Conservation (phyloP, 2,888 invertebrate genomes). For the Polymixis lichenea region DNA sequence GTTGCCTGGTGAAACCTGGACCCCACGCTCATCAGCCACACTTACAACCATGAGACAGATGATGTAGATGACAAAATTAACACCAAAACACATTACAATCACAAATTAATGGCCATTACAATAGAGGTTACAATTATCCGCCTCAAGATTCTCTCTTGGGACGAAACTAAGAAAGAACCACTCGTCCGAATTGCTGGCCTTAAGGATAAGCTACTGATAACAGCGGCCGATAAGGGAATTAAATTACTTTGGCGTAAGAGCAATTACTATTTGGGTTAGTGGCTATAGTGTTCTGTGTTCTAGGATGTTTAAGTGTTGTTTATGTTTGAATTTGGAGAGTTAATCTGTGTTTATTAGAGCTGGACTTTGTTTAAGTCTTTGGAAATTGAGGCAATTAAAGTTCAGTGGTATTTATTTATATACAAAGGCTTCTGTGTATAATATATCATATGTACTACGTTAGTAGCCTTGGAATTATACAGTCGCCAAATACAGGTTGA, state of each 20-base stretch:
- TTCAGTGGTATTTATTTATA: background rate
- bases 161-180: constrained; percentile 60
- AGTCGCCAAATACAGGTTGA: too few relatives aligned
- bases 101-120: constrained; percentile 36
- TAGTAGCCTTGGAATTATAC: too few relatives aligned
- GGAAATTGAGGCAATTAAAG: background rate
- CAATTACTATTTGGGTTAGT: constrained; percentile 69
- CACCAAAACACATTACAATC: constrained; percentile 40
- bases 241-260: constrained; percentile 78
- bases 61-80: constrained; percentile 5
- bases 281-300: constrained; percentile 32
- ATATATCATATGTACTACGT: too few relatives aligned
- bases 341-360: background rate
- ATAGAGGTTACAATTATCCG: constrained; percentile 36
- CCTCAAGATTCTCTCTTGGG: constrained; percentile 22
- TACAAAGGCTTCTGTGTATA: too few relatives aligned
- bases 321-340: constrained; percentile 10
- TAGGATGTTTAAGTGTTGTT: constrained; percentile 12
- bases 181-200: constrained; percentile 51
- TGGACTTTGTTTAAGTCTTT: background rate
- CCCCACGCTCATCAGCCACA: too few relatives aligned
- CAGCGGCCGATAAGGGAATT: constrained; percentile 82
- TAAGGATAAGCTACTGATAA: constrained; percentile 78
- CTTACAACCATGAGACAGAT: background rate
- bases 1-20: too few relatives aligned